These are phyloP conservation scores for Ciconia nigra DNA, from an alignment of 2,797 vertebrate species.

Conservation along the genomic window DNA sequence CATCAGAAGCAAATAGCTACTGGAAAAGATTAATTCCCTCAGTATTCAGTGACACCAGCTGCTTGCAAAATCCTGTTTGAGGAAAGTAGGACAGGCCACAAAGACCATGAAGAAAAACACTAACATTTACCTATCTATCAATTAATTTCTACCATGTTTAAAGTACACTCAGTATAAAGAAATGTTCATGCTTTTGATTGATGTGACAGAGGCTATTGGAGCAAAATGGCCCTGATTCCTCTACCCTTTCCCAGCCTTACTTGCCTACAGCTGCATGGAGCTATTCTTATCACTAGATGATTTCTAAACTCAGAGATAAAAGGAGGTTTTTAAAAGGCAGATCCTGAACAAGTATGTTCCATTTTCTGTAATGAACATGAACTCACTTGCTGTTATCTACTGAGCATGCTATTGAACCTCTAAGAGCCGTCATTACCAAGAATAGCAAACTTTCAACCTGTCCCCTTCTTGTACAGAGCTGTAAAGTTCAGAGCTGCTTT, in stretches of 20 bases:
- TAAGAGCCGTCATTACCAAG: background rate
- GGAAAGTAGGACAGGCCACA: conserved; percentile 55
- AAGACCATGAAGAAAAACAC: background rate
- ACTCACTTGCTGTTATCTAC: background rate
- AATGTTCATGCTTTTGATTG: background rate
- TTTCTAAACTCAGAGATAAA: conserved; percentile 1
- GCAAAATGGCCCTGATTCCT: background rate
- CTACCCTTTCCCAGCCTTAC: background rate
- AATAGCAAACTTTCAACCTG: background rate
- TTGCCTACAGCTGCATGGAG: background rate
- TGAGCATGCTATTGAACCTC: background rate
- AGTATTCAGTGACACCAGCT: conserved; percentile 45
- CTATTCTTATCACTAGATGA: background rate
- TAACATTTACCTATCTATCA: background rate
- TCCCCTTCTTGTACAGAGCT: background rate
- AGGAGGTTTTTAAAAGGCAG: background rate
- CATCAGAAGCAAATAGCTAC: background rate
- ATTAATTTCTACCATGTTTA: background rate
- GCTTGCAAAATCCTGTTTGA: conserved; percentile 30
- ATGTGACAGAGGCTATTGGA: background rate
- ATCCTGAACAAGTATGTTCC: background rate
- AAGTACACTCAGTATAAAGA: background rate
- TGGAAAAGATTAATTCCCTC: conserved; percentile 32
- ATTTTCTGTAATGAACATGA: background rate
- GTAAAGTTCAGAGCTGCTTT: background rate